Conservation (phyloP, 1,140 invertebrate species). For the Gonioctena quinquepunctata region DNA sequence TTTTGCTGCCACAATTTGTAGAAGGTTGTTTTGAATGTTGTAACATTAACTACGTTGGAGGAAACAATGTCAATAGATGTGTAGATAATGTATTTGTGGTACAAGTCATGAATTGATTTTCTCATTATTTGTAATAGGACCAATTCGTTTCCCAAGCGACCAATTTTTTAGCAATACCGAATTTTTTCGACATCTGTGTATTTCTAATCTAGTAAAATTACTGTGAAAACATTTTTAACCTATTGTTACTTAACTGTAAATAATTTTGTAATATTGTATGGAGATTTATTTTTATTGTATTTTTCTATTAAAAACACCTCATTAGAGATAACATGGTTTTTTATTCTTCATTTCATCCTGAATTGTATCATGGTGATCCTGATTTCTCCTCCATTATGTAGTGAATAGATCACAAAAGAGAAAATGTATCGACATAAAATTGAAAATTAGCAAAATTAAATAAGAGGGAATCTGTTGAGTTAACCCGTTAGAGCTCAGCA, state of each 20-base stretch:
- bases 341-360: neutral
- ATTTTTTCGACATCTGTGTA: neutral
- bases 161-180: constrained; percentile 9
- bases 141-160: constrained; percentile 13
- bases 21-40: neutral
- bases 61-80: neutral
- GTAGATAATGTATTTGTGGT: neutral
- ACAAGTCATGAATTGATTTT: neutral
- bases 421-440: too few relatives aligned
- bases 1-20: too few relatives aligned
- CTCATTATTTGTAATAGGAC: neutral
- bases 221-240: constrained; percentile 3
- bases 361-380: neutral
- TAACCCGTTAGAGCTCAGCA: too few relatives aligned
- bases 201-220: constrained; percentile 4
- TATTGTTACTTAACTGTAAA: constrained; percentile 24
- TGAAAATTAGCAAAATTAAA: too few relatives aligned
- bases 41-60: neutral
- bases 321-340: neutral
- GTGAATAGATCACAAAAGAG: neutral
- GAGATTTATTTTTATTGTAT: constrained; percentile 24
- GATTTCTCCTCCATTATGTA: neutral
- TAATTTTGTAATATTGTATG: constrained; percentile 16
- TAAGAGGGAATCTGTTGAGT: too few relatives aligned
- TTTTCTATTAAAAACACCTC: constrained; percentile 21